These are phyloP conservation scores for Danaus melanippus DNA, from an alignment of 1,140 invertebrate species.

Conservation along the genomic window DNA sequence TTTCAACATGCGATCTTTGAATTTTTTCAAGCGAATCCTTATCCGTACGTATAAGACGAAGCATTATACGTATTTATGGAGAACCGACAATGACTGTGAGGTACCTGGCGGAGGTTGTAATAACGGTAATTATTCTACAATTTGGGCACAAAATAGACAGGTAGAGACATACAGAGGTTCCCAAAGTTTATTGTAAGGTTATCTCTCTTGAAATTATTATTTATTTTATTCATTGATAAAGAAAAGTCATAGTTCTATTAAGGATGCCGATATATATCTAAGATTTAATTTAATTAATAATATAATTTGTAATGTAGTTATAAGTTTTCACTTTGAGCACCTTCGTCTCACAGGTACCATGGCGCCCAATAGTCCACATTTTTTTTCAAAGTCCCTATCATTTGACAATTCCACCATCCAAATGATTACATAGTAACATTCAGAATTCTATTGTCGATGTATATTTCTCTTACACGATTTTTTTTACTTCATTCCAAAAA, in stretches of 20 bases:
- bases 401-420: slow-evolving; percentile 43
- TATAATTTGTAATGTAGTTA: background rate
- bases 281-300: no score
- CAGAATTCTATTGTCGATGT: slow-evolving; percentile 5
- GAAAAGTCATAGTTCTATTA: background rate
- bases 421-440: slow-evolving; percentile 35
- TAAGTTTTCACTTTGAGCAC: slow-evolving; percentile 29
- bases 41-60: no score
- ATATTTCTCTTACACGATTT: background rate
- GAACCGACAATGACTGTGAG: no score
- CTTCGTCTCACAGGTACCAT: slow-evolving; percentile 28
- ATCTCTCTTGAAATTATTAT: no score
- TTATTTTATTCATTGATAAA: no score
- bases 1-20: no score
- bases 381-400: slow-evolving; percentile 44
- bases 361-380: slow-evolving; percentile 47
- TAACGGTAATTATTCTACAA: slow-evolving; percentile 60
- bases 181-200: slow-evolving; percentile 25
- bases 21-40: no score
- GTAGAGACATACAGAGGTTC: slow-evolving; percentile 33
- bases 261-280: background rate
- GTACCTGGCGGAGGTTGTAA: slow-evolving; percentile 31
- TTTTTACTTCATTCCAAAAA: background rate
- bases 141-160: slow-evolving; percentile 41
- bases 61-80: no score